Evolutionary conservation across 1,140 invertebrate species (phyloP).

Genomic region (Drosophila orosa): DNA sequence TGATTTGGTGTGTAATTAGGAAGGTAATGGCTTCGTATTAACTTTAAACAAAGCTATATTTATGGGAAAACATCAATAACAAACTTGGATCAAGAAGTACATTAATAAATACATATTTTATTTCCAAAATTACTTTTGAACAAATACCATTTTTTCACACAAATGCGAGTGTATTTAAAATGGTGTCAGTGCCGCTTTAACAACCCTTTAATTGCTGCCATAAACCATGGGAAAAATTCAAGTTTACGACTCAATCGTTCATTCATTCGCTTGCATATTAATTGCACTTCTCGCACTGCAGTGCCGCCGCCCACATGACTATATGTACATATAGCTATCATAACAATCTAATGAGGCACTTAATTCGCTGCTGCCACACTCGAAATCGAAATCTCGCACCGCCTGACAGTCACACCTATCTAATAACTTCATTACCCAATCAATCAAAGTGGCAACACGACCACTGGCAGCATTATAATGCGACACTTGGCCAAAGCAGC

Average conservation of each 20-base stretch:
- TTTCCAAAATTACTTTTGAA: not conserved
- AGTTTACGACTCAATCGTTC: slow-evolving; percentile 36
- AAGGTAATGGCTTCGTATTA: not conserved
- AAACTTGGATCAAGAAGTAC: too few species aligned
- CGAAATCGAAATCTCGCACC: slow-evolving; percentile 28
- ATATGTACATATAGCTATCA: slow-evolving; percentile 25
- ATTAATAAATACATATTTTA: too few species aligned
- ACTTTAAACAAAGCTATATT: not conserved
- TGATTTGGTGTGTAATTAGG: not conserved
- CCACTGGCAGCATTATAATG: slow-evolving; percentile 59
- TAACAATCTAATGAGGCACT: slow-evolving; percentile 71
- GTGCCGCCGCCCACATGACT: slow-evolving; percentile 22
- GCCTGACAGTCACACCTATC: slow-evolving; percentile 66
- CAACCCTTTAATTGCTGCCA: slow-evolving; percentile 11
- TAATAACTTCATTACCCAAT: slow-evolving; percentile 79
- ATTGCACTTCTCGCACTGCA: slow-evolving; percentile 31
- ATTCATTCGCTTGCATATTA: slow-evolving; percentile 34
- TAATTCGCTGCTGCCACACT: slow-evolving; percentile 58
- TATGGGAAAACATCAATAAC: not conserved
- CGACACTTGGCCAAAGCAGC: slow-evolving; percentile 56
- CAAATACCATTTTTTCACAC: not conserved
- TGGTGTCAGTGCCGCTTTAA: not conserved
- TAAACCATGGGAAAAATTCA: slow-evolving; percentile 26
- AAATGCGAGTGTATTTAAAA: too few species aligned
- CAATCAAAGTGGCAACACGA: slow-evolving; percentile 71